A percentile compares a stretch with the other conserved stretches of the same genome.
Conservation (phyloP, 1,140 invertebrate genomes). For the Drosophila varians region DNA sequence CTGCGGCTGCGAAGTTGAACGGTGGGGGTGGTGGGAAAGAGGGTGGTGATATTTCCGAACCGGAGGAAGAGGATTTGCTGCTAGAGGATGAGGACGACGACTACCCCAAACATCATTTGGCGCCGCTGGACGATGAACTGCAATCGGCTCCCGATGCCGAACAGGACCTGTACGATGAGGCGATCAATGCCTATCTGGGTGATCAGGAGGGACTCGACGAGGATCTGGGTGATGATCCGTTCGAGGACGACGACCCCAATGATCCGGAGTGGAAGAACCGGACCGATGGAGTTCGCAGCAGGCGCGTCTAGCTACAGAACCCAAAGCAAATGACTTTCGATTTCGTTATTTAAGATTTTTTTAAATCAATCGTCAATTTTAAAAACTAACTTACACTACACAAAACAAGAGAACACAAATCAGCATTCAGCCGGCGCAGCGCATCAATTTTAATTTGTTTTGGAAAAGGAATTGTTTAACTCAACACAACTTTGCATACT, state of each 20-base stretch:
- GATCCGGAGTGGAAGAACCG: constrained; percentile 89
- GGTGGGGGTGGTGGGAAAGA: neutral
- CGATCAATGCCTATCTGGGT: constrained; percentile 63
- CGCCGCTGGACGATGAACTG: constrained; percentile 63
- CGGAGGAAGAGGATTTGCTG: constrained; percentile 51
- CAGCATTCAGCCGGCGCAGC: constrained; percentile 14
- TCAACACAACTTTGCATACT: constrained; percentile 38
- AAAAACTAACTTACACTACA: constrained; percentile 1
- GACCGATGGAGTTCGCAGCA: constrained; percentile 38
- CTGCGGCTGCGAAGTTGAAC: constrained; percentile 10
- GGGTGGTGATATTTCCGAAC: constrained; percentile 29
- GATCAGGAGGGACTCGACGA: constrained; percentile 55
- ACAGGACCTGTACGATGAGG: constrained; percentile 39
- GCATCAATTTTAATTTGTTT: constrained; percentile 67
- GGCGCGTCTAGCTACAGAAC: constrained; percentile 44
- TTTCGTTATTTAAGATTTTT: constrained; percentile 42
- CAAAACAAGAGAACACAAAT: too few relatives aligned
- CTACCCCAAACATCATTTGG: constrained; percentile 72
- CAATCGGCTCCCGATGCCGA: constrained; percentile 5
- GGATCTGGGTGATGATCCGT: constrained; percentile 86
- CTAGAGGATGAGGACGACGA: constrained; percentile 66
- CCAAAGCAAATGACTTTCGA: constrained; percentile 62
- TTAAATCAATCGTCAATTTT: constrained; percentile 51
- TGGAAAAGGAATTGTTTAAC: constrained; percentile 49
- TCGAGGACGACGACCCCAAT: constrained; percentile 89